A percentile compares a stretch with the other conserved stretches of the same genome.
These are phyloP conservation scores for Pogonus chalceus DNA, from an alignment of 1,140 invertebrate genomes.

Conservation along the genomic window DNA sequence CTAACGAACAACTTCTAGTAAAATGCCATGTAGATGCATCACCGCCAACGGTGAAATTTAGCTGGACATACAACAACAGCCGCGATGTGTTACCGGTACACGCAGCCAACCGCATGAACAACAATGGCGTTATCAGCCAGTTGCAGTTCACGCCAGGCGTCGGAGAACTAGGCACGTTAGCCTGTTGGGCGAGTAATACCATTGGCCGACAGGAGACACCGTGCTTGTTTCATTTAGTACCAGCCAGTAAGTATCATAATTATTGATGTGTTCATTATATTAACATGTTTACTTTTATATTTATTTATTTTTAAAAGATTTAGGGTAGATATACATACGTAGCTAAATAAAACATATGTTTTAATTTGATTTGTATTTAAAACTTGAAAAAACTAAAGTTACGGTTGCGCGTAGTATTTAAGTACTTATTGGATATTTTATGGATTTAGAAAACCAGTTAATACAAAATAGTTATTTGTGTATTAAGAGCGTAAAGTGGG, in stretches of 20 bases:
- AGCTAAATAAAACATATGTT: too few species aligned
- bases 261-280: too few species aligned
- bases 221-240: conserved; percentile 70
- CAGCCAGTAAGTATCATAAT: conserved; percentile 56
- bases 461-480: too few species aligned
- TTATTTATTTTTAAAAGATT: too few species aligned
- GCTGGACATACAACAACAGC: conserved; percentile 71
- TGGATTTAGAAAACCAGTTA: too few species aligned
- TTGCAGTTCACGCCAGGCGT: conserved; percentile 51
- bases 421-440: too few species aligned
- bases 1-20: conserved; percentile 48
- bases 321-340: too few species aligned
- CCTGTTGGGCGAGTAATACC: conserved; percentile 77
- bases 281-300: too few species aligned
- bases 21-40: conserved; percentile 76
- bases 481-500: too few species aligned
- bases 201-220: conserved; percentile 70
- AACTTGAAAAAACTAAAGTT: too few species aligned
- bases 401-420: too few species aligned
- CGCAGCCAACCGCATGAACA: conserved; percentile 43
- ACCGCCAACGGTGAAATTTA: conserved; percentile 58
- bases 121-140: conserved; percentile 55
- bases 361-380: too few species aligned
- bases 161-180: conserved; percentile 68
- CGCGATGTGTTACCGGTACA: conserved; percentile 57